Percentiles rank a stretch among this genome's conserved stretches.
Evolutionary conservation across 2,888 invertebrate genomes (phyloP).

Genomic region (Caenorhabditis macrosperma): DNA sequence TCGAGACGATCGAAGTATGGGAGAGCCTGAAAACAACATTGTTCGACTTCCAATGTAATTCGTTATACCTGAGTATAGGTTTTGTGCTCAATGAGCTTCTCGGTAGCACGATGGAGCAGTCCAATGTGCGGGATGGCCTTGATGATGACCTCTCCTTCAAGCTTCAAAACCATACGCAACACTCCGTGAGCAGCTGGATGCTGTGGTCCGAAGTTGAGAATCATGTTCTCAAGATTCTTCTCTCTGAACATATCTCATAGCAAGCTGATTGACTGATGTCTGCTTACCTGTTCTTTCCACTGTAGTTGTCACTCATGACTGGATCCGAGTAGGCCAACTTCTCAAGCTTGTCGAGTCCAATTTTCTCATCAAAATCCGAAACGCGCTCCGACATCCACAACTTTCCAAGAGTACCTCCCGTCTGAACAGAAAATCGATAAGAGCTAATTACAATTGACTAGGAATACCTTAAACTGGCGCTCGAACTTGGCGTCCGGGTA

Average conservation of each 20-base stretch:
- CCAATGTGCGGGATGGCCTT: constrained; percentile 97
- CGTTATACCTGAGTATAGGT: constrained; percentile 91
- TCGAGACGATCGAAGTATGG: constrained; percentile 95
- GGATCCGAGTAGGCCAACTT: constrained; percentile 69
- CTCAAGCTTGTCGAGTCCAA: constrained; percentile 73
- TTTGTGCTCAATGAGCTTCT: constrained; percentile 98
- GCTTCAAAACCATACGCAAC: constrained; percentile 88
- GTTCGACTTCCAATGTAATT: too few relatives aligned
- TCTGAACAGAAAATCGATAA: constrained; percentile 52
- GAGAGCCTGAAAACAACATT: constrained; percentile 84
- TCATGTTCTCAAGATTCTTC: constrained; percentile 89
- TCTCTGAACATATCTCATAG: constrained; percentile 83
- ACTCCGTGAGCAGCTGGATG: constrained; percentile 97
- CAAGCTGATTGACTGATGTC: not conserved
- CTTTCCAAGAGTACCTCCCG: constrained; percentile 71
- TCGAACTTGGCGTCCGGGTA: constrained; percentile 79
- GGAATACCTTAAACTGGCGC: constrained; percentile 78
- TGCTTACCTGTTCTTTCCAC: constrained; percentile 72
- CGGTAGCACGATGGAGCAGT: constrained; percentile 95
- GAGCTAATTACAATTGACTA: too few relatives aligned
- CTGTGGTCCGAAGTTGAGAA: constrained; percentile 92
- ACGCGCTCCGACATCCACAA: constrained; percentile 67
- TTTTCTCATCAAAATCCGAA: constrained; percentile 68
- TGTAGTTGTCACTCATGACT: constrained; percentile 68
- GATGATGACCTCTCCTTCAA: constrained; percentile 91